A percentile compares a stretch with the other conserved stretches of the same genome.
phyloP scores from a whole-genome alignment of 2,888 invertebrate species.

The Eilema sororculum region DNA sequence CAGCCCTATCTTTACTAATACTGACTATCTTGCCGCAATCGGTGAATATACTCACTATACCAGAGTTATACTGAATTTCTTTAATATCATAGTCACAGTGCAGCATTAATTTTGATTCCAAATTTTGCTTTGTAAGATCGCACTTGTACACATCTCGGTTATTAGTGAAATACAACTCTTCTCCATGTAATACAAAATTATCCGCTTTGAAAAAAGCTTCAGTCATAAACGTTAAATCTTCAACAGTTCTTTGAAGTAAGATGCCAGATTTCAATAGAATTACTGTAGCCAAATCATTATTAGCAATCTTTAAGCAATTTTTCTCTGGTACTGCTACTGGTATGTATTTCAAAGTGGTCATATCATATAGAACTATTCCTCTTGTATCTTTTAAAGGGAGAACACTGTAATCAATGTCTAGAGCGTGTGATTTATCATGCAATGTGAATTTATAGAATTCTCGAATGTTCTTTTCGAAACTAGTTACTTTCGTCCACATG shows the following conservation, averaged over 20 bases:
- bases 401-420: slow-evolving; percentile 68
- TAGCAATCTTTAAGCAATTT: slow-evolving; percentile 68
- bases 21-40: slow-evolving; percentile 72
- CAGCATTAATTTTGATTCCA: slow-evolving; percentile 62
- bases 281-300: slow-evolving; percentile 66
- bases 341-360: slow-evolving; percentile 67
- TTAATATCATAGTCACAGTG: slow-evolving; percentile 71
- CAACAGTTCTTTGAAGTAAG: slow-evolving; percentile 66
- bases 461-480: slow-evolving; percentile 55
- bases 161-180: slow-evolving; percentile 65
- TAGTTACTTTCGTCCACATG: slow-evolving; percentile 65
- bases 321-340: slow-evolving; percentile 70
- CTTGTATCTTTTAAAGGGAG: slow-evolving; percentile 69
- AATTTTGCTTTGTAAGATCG: slow-evolving; percentile 56
- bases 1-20: slow-evolving; percentile 51
- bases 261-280: slow-evolving; percentile 67
- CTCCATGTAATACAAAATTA: slow-evolving; percentile 64
- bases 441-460: slow-evolving; percentile 72
- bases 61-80: slow-evolving; percentile 65
- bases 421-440: slow-evolving; percentile 67
- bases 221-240: slow-evolving; percentile 51
- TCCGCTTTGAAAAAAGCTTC: slow-evolving; percentile 73
- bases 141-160: slow-evolving; percentile 69
- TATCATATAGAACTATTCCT: slow-evolving; percentile 71
- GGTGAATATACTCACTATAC: slow-evolving; percentile 66